phyloP scores from a whole-genome alignment of 2,797 vertebrate species.

The Smutsia temminckii region DNA sequence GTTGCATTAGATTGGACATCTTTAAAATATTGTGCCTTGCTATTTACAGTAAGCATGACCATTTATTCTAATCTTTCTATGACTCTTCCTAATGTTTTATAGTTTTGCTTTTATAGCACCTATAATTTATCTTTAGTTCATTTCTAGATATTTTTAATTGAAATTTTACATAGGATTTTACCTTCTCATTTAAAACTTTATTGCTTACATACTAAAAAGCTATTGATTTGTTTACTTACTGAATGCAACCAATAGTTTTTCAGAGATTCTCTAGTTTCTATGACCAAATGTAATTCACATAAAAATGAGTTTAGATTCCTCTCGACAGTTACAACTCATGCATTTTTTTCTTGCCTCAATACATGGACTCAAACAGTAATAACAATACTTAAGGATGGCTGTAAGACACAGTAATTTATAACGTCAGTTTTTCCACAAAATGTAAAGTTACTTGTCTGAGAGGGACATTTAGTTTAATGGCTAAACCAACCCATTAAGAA shows the following conservation, averaged over 20 bases:
- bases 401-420: neutral
- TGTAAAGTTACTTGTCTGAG: neutral
- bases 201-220: neutral
- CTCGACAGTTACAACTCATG: neutral
- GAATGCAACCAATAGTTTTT: neutral
- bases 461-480: neutral
- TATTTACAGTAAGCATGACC: neutral
- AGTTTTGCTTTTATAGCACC: neutral
- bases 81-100: neutral
- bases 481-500: neutral
- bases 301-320: neutral
- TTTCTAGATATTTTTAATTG: neutral
- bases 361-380: neutral
- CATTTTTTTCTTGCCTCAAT: neutral
- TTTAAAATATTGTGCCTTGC: neutral
- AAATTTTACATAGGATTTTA: slow-evolving; percentile 2
- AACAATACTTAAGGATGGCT: neutral
- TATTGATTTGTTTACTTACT: slow-evolving; percentile 28
- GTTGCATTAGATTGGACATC: neutral
- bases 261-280: neutral
- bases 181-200: slow-evolving; percentile 2
- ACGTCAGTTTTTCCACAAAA: neutral
- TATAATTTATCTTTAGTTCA: neutral
- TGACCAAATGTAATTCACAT: neutral
- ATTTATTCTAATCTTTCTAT: neutral